phyloP scores from a whole-genome alignment of 2,888 invertebrate species.

The Nineta flava region DNA sequence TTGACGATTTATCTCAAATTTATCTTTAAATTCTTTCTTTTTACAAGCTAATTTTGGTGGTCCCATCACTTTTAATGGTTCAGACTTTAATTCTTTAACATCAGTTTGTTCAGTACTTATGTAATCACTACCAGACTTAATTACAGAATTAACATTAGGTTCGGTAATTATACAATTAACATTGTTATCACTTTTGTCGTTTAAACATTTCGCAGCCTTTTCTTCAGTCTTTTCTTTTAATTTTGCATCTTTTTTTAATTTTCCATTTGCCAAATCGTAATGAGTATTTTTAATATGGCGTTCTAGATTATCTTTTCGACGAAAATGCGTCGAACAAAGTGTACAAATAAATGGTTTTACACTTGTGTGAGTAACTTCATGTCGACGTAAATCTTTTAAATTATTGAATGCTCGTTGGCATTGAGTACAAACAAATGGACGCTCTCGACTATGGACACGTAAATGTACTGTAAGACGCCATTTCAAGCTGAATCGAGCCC shows the following conservation, averaged over 20 bases:
- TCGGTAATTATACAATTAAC: constrained; percentile 27
- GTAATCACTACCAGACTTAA: constrained; percentile 1
- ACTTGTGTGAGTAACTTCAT: constrained; percentile 53
- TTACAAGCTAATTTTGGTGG: constrained; percentile 32
- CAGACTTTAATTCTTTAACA: background rate
- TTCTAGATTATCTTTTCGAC: constrained; percentile 61
- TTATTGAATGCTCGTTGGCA: constrained; percentile 53
- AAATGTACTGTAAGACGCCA: constrained; percentile 40
- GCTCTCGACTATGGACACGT: constrained; percentile 32
- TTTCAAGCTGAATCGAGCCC: constrained; percentile 40
- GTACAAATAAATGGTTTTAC: constrained; percentile 53
- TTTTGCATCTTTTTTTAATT: background rate
- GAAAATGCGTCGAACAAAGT: constrained; percentile 51
- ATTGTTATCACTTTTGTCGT: background rate
- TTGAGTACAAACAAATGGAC: constrained; percentile 41
- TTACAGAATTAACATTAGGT: constrained; percentile 15
- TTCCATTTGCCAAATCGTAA: constrained; percentile 15
- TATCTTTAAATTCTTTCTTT: constrained; percentile 26
- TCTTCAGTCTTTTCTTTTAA: background rate
- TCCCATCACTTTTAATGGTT: constrained; percentile 24
- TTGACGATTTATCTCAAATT: constrained; percentile 27
- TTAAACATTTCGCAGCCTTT: background rate
- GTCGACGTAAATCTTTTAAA: constrained; percentile 50
- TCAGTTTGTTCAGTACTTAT: background rate
- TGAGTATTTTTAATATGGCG: constrained; percentile 65